phyloP scores from a whole-genome alignment of 2,888 invertebrate genomes.

The Philereme vetulata region DNA sequence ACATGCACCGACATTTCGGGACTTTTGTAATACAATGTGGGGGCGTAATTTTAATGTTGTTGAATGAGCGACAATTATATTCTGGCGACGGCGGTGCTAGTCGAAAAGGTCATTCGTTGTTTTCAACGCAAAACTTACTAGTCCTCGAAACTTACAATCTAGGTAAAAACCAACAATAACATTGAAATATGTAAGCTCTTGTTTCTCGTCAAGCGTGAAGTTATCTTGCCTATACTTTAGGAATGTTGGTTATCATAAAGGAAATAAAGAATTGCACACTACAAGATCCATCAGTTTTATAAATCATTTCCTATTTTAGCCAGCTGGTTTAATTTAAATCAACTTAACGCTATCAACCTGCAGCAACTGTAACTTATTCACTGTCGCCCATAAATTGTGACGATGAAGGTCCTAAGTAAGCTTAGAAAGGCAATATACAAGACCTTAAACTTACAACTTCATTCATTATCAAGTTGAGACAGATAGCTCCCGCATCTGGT shows the following conservation, averaged over 20 bases:
- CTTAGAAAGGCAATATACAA: slow-evolving; percentile 30
- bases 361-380: slow-evolving; percentile 20
- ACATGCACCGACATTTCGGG: slow-evolving; percentile 45
- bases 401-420: slow-evolving; percentile 32
- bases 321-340: too few species aligned
- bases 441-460: slow-evolving; percentile 36
- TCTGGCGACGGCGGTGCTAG: slow-evolving; percentile 3
- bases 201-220: too few species aligned
- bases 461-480: slow-evolving; percentile 35
- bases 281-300: too few species aligned
- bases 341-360: slow-evolving; percentile 15
- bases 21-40: slow-evolving; percentile 44
- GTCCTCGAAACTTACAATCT: too few species aligned
- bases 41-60: slow-evolving; percentile 14
- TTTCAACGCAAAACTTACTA: neutral
- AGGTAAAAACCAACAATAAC: too few species aligned
- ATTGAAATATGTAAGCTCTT: too few species aligned
- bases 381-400: slow-evolving; percentile 34
- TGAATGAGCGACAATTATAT: slow-evolving; percentile 18
- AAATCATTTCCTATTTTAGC: too few species aligned
- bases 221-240: too few species aligned
- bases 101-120: slow-evolving; percentile 3
- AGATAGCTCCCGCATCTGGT: slow-evolving; percentile 11
- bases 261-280: too few species aligned
- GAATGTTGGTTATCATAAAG: too few species aligned